Evolutionary conservation across 92 coral and sea anemone genomes (phyloP).

Genomic region (Epizoanthus scotinus): DNA sequence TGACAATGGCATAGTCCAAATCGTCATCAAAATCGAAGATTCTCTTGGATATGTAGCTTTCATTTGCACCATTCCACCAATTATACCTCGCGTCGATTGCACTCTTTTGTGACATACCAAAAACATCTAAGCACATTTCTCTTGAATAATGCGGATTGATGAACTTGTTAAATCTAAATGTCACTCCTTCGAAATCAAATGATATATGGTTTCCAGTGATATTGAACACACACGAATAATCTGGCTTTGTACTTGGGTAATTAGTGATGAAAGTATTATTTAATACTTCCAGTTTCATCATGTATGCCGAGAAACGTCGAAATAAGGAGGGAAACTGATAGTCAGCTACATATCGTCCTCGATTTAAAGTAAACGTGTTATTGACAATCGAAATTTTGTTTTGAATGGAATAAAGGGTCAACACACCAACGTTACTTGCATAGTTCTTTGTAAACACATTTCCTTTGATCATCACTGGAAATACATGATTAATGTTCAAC

Average conservation of each 20-base stretch:
- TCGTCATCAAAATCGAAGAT: constrained; percentile 8
- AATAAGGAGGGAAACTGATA: not conserved
- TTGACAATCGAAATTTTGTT: constrained; percentile 10
- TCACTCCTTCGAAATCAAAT: too few species aligned
- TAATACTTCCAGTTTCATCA: not conserved
- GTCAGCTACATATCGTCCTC: constrained; percentile 30
- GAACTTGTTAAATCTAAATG: too few species aligned
- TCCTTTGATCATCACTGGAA: not conserved
- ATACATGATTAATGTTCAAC: not conserved
- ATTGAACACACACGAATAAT: too few species aligned
- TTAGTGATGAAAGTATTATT: too few species aligned
- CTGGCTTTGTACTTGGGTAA: too few species aligned
- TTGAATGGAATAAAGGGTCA: constrained; percentile 3
- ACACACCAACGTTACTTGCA: constrained; percentile 36
- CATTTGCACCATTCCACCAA: not conserved
- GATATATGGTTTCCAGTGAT: too few species aligned
- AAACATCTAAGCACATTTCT: not conserved
- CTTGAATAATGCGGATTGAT: too few species aligned
- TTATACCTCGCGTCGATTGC: not conserved
- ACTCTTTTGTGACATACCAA: not conserved
- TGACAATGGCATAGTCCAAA: constrained; percentile 10
- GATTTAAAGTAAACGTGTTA: constrained; percentile 37
- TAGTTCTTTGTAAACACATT: constrained; percentile 34
- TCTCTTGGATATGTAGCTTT: not conserved
- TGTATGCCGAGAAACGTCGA: not conserved